Base-by-base conservation (phyloP, 2,888 invertebrate genomes). In the Rhodophaea formosa region DNA sequence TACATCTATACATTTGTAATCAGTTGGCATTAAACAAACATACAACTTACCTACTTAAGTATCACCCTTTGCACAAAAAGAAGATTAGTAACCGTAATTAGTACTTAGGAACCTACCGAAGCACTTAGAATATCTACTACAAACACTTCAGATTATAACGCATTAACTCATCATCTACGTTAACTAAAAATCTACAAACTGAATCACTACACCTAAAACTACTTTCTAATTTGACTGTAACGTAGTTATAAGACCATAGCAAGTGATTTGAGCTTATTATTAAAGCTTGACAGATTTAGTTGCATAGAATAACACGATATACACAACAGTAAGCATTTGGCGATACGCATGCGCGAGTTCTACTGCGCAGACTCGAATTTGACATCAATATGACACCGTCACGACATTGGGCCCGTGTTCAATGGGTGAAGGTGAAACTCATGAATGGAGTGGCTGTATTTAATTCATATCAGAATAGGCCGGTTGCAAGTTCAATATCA, bases 331-430 rank as follows among this genome's bases (percentile, higher is more conserved):
- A 65, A 55, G 59, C 29, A 58, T 57, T 42, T 46, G 8, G 42
- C 55, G 30, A 32, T 65, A 69, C 68, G 70, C 72, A 70, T 68
- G 81, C 71, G 70, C 59, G 6, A 32, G 8, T 2, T 59, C 12
- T n/a, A 54, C 12, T 58, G 69, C 85, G 84, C 84, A 88, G 81
- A 88, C 74, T 55, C 69, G 57, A 29, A 44, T 60, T 68, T 71
- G 77, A 74, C 84, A 84, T 90, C 90, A 82, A 90, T 90, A 90
- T 87, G 84, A 83, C 75, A 79, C 65, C 68, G 73, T 62, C 67
- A 59, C 64, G 67, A 72, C 65, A 61, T 80, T 82, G 82, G 81
- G 82, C 80, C 79, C 69, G 51, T 70, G 59, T 74, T 87, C 86
- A 88, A 86, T 88, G 88, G 79, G 67, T 68, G 77, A 80, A 81